Conservation (phyloP, 2,113 vertebrate genomes). For the Dicerorhinus sumatrensis region DNA sequence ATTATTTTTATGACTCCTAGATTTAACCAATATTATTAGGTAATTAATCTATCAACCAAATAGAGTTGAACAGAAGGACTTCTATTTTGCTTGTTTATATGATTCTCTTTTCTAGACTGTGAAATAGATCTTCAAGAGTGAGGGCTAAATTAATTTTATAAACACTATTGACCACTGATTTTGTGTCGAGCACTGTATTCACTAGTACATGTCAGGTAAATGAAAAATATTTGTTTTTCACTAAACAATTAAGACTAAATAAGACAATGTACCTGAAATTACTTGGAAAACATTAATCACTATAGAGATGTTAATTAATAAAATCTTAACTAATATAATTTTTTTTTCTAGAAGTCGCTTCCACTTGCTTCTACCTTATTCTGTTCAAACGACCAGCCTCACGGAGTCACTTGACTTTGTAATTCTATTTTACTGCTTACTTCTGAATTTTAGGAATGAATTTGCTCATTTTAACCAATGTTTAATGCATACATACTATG, state of each 20-base stretch:
- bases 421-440: neutral
- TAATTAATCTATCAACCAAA: neutral
- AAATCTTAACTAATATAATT: neutral
- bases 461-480: neutral
- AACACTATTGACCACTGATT: neutral
- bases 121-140: neutral
- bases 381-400: neutral
- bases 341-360: neutral
- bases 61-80: neutral
- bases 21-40: neutral
- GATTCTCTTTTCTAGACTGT: neutral
- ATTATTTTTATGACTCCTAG: neutral
- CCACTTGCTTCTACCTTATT: neutral
- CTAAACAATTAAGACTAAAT: constrained; percentile 3
- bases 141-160: neutral
- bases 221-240: neutral
- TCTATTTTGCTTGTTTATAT: neutral
- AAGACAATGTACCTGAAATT: neutral
- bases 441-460: constrained; percentile 6
- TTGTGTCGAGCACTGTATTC: neutral
- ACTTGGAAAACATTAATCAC: neutral
- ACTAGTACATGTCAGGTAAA: neutral
- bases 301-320: neutral
- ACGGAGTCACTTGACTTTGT: neutral
- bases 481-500: neutral